A percentile compares a stretch with the other conserved stretches of the same genome.
phyloP scores from a whole-genome alignment of 2,888 invertebrate species.

The Cheilosia grossa region DNA sequence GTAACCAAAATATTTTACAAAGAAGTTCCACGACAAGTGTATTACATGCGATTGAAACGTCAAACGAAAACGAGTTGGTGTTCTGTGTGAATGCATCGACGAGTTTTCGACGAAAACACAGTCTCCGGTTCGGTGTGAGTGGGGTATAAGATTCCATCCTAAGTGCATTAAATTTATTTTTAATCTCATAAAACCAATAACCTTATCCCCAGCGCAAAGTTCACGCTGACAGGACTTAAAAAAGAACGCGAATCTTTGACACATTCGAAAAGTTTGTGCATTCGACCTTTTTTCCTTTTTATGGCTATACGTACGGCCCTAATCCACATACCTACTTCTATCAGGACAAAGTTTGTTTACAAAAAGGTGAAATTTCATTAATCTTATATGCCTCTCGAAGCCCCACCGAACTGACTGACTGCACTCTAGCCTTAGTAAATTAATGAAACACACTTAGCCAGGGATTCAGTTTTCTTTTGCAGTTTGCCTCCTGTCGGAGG shows the following conservation, averaged over 20 bases:
- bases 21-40: no score
- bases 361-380: slow-evolving; percentile 64
- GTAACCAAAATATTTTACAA: no score
- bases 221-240: slow-evolving; percentile 8
- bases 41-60: no score
- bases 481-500: not conserved
- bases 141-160: not conserved
- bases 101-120: no score
- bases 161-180: slow-evolving; percentile 17
- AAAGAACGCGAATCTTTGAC: slow-evolving; percentile 3
- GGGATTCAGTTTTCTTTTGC: slow-evolving; percentile 25
- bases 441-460: slow-evolving; percentile 69
- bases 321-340: slow-evolving; percentile 7
- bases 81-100: no score
- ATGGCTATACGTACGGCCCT: not conserved
- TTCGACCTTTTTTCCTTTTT: not conserved
- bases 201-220: slow-evolving; percentile 18
- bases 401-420: slow-evolving; percentile 42
- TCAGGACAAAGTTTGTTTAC: slow-evolving; percentile 45
- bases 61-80: no score
- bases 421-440: slow-evolving; percentile 71
- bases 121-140: no score
- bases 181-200: slow-evolving; percentile 49
- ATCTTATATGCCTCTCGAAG: slow-evolving; percentile 58
- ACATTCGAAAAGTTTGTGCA: slow-evolving; percentile 35